Evolutionary conservation across 2,113 vertebrate species (phyloP).

Genomic region (Budorcas taxicolor): DNA sequence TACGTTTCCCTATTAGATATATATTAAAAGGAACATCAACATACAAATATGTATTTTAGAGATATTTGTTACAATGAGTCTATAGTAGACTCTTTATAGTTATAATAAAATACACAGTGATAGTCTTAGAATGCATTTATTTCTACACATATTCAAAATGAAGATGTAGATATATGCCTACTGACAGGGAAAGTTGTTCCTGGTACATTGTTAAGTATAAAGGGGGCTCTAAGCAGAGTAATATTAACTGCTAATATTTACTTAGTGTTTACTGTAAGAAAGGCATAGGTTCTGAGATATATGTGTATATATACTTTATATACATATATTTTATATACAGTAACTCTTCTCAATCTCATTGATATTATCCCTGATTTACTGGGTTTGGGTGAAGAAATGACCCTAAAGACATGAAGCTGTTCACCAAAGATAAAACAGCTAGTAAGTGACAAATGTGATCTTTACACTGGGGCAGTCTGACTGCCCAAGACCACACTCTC

Average conservation of each 20-base stretch:
- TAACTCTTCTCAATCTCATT: background rate
- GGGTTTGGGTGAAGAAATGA: background rate
- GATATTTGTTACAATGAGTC: background rate
- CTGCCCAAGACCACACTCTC: background rate
- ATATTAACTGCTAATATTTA: background rate
- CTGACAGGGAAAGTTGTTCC: background rate
- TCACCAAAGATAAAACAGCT: conserved; percentile 5
- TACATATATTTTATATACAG: background rate
- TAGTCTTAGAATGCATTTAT: background rate
- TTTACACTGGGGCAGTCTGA: background rate
- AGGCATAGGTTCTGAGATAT: background rate
- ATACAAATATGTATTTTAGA: background rate
- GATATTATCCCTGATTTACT: background rate
- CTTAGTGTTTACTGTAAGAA: background rate
- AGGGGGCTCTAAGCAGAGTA: background rate
- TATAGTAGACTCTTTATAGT: background rate
- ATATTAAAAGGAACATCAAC: background rate
- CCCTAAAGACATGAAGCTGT: background rate
- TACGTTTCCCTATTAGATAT: background rate
- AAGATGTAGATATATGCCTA: background rate
- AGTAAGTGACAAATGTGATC: background rate
- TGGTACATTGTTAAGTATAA: background rate
- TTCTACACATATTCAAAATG: background rate
- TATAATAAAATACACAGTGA: background rate
- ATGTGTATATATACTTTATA: background rate